These are phyloP conservation scores for Artemia sinica DNA, from an alignment of 2,888 invertebrate genomes.

Conservation along the genomic window DNA sequence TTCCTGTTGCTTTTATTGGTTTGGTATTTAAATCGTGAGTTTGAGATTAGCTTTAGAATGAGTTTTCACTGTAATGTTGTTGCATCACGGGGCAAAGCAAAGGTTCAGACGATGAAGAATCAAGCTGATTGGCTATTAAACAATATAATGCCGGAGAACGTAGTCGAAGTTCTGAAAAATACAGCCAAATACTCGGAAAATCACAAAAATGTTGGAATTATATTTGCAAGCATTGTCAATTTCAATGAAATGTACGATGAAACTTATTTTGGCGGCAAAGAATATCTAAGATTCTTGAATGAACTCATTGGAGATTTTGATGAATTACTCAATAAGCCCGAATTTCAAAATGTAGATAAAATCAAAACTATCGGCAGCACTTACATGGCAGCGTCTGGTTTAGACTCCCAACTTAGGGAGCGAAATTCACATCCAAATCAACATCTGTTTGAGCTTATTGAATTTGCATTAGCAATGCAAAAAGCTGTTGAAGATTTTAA, in stretches of 20 bases:
- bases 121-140: slow-evolving; percentile 91
- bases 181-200: slow-evolving; percentile 81
- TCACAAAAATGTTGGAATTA: slow-evolving; percentile 74
- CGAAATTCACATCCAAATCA: slow-evolving; percentile 50
- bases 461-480: slow-evolving; percentile 82
- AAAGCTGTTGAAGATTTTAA: slow-evolving; percentile 71
- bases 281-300: slow-evolving; percentile 82
- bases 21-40: slow-evolving; percentile 82
- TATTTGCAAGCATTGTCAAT: slow-evolving; percentile 90
- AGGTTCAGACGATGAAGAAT: slow-evolving; percentile 78
- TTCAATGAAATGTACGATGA: slow-evolving; percentile 97
- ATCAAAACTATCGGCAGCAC: slow-evolving; percentile 94
- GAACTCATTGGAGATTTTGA: slow-evolving; percentile 92
- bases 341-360: slow-evolving; percentile 78
- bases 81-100: slow-evolving; percentile 67
- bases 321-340: slow-evolving; percentile 60
- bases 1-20: slow-evolving; percentile 65
- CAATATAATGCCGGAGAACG: slow-evolving; percentile 90
- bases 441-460: slow-evolving; percentile 70
- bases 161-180: slow-evolving; percentile 77
- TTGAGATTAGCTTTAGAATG: slow-evolving; percentile 79
- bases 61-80: slow-evolving; percentile 84
- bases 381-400: slow-evolving; percentile 91
- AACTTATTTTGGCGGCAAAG: slow-evolving; percentile 81
- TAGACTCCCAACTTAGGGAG: slow-evolving; percentile 60